Conservation (phyloP, 1,140 invertebrate genomes). For the Brachionus asplanchnoidis region DNA sequence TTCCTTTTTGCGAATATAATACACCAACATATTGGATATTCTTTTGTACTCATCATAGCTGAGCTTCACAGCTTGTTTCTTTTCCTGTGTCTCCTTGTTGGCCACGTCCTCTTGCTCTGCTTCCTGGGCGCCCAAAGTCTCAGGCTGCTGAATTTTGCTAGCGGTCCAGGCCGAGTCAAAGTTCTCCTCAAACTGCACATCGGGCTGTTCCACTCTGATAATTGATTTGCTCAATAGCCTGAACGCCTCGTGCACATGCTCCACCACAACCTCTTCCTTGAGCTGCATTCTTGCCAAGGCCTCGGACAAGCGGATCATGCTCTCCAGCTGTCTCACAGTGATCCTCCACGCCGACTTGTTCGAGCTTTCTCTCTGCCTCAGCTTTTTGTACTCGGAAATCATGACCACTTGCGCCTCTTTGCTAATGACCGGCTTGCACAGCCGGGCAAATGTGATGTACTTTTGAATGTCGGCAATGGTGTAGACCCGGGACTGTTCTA, state of each 20-base stretch:
- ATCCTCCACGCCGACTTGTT: conserved; percentile 69
- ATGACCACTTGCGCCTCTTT: conserved; percentile 69
- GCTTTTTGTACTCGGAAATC: conserved; percentile 78
- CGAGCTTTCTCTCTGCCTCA: conserved; percentile 76
- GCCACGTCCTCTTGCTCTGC: conserved; percentile 40
- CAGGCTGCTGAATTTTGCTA: conserved; percentile 38
- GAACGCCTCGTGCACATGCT: conserved; percentile 88
- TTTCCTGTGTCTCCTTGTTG: conserved; percentile 43
- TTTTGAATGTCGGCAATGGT: conserved; percentile 77
- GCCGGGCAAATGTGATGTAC: conserved; percentile 91
- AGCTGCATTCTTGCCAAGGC: conserved; percentile 93
- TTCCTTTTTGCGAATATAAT: conserved; percentile 78
- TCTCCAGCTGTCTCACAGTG: conserved; percentile 97
- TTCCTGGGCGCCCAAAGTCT: conserved; percentile 25
- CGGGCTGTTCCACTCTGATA: conserved; percentile 92
- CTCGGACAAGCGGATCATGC: conserved; percentile 90
- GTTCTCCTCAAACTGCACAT: conserved; percentile 70
- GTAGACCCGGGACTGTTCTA: conserved; percentile 64
- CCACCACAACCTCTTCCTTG: conserved; percentile 73
- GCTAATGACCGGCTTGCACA: conserved; percentile 83
- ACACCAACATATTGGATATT: conserved; percentile 81
- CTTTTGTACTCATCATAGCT: conserved; percentile 90
- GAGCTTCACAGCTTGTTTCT: conserved; percentile 79
- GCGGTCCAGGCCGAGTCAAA: neutral
- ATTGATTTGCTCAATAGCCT: conserved; percentile 95